Evolutionary conservation across 2,113 vertebrate species (phyloP).

Genomic region (Mus spicilegus): DNA sequence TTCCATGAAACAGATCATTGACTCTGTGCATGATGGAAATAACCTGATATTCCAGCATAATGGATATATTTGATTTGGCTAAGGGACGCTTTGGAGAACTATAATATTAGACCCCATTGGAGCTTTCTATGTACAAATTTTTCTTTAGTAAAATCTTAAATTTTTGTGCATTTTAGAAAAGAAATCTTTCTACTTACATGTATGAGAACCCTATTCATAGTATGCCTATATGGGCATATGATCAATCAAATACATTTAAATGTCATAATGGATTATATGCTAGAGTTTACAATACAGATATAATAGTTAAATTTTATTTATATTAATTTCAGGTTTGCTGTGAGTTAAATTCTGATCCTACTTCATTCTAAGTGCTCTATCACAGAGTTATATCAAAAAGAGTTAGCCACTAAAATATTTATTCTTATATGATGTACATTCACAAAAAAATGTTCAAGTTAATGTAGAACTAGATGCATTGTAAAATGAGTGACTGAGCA

Average conservation of each 20-base stretch:
- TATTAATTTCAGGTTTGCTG: neutral
- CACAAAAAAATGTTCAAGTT: neutral
- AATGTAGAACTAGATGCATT: neutral
- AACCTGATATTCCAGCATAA: neutral
- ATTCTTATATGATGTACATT: neutral
- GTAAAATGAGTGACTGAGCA: neutral
- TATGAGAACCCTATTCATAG: neutral
- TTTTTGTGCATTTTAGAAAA: neutral
- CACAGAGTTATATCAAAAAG: neutral
- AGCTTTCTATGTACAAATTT: neutral
- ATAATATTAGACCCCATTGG: neutral
- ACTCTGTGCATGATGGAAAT: neutral
- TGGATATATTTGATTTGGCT: neutral
- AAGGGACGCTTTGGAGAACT: neutral
- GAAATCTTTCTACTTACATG: neutral
- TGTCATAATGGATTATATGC: neutral
- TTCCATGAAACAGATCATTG: neutral
- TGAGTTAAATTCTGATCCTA: neutral
- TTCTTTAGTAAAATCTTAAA: neutral
- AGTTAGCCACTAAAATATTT: neutral
- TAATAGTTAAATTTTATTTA: neutral
- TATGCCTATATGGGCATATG: too few species aligned
- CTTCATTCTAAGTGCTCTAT: too few species aligned
- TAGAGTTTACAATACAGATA: neutral
- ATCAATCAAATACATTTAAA: neutral